Base-by-base conservation (phyloP, 2,113 vertebrate species). In the Amphiprion ocellaris region DNA sequence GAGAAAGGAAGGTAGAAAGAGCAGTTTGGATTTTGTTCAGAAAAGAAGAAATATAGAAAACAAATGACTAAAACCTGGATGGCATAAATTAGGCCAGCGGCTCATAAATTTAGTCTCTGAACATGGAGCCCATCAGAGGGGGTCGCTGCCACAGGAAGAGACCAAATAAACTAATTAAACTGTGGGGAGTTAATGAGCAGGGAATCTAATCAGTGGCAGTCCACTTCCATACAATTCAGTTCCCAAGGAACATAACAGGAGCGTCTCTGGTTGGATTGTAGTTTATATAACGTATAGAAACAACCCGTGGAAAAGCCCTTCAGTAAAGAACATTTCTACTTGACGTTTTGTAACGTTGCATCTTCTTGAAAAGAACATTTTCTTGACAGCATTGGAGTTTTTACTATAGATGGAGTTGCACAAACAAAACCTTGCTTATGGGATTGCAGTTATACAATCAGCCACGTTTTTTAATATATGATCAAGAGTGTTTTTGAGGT, bases 131-230 rank as follows among this genome's bases (percentile, higher is more conserved):
- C 15, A 26, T 64, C 72, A 67, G 56, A 65, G 3, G 7, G 41
- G 44, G 62, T 39, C 23, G 26, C 80, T 67, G 83, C 78, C 66
- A 77, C 81, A 86, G 79, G 63, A 81, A 87, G 63, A 75, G 76
- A 77, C 62, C 55, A 58, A 56, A 55, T 73, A 79, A 82, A 82
- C 55, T 76, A 41, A 85, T 84, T 77, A 83, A 81, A 62, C 76
- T 70, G 21, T 46, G 19, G 55, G 70, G 26, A 74, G 59, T 53
- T 74, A 88, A 89, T 71, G 67, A 85, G 83, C 81, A 79, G 77
- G 47, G 86, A 85, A 86, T 69, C 77, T 26, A 56, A 76, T 81
- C 53, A 80, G 66, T 46, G 77, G 64, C 65, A 21, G 60, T 79
- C 39, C 62, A 33, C 47, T 54, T 79, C 76, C 79, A 73, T 62